Conservation (phyloP, 2,797 vertebrate genomes). For the Echiichthys vipera region DNA sequence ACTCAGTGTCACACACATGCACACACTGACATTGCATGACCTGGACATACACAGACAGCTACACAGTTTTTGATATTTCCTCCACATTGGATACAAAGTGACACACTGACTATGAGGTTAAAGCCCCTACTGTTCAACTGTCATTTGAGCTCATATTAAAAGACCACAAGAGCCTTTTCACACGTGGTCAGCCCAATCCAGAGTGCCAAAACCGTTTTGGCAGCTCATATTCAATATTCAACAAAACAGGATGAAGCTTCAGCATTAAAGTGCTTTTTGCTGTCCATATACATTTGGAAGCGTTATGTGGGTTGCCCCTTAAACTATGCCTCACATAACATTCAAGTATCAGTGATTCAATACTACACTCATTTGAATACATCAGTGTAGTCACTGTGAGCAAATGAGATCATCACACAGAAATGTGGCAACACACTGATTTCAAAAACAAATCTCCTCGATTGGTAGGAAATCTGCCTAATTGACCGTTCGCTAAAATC, state of each 20-base stretch:
- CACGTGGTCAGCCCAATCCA: not conserved
- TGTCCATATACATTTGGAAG: constrained; percentile 6
- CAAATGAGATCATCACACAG: constrained; percentile 35
- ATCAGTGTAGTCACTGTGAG: constrained; percentile 13
- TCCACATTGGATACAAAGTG: not conserved
- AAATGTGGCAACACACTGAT: constrained; percentile 15
- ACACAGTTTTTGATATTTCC: not conserved
- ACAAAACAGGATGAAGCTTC: constrained; percentile 7
- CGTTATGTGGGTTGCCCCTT: constrained; percentile 15
- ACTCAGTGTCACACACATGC: not conserved
- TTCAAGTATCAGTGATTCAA: constrained; percentile 34
- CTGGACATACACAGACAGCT: not conserved
- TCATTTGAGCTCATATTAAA: not conserved
- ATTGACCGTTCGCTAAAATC: not conserved
- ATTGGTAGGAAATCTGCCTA: constrained; percentile 31
- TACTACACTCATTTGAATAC: constrained; percentile 31
- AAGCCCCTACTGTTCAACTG: not conserved
- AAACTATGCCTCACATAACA: constrained; percentile 29
- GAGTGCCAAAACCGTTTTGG: constrained; percentile 11
- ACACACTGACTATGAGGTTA: not conserved
- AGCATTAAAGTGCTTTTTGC: constrained; percentile 11
- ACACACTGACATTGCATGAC: not conserved
- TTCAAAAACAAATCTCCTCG: not conserved
- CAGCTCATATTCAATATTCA: constrained; percentile 14
- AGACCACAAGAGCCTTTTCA: not conserved